Base-by-base conservation (phyloP, 2,113 vertebrate genomes). In the Hemibagrus wyckioides region DNA sequence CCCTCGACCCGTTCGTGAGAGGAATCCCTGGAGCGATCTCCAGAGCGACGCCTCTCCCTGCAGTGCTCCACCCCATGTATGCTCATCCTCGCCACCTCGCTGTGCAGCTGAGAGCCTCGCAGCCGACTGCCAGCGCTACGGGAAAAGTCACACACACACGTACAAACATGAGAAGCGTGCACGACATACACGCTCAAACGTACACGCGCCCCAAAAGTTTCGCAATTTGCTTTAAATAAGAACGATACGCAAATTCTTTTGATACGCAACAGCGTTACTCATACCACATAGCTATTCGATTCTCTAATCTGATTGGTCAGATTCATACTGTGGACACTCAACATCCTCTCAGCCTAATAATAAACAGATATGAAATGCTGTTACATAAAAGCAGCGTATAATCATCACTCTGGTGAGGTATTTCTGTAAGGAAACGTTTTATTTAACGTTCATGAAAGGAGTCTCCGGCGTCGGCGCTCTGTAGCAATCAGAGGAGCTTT, bases 11-110 rank as follows among this genome's bases (percentile, higher is more conserved):
- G 95, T 92, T 99, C 98, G 0, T 99, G 97, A 82, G 98, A 99
- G 0, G 97, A 99, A 92, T 99, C 98, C 9, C 97, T 96, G 21
- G 98, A 99, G 88, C 97, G 94, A 92, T 99, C 98, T 83, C 97
- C 96, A 76, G 98, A 99, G 41, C 97, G 96, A 80, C 97, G 95
- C 83, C 96, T 96, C 87, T 99, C 97, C 90, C 96, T 91, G 2
- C 96, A 96, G 82, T 96, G 94, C 71, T 99, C 98, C 1, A 95
- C 95, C 87, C 96, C 96, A 67, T 96, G 95, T 1, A 96, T 93
- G 89, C 96, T 99, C 98, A 99, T 99, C 94, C 94, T 96, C 91
- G 90, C 92, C 87, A 92, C 94, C 87, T 95, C 92, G 7, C 91
- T 80, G 92, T 95, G 96, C 93, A 94, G 92, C 90, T 94, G 96